These are phyloP conservation scores for Leptinotarsa juncta DNA, from an alignment of 2,888 invertebrate genomes.

Conservation along the genomic window DNA sequence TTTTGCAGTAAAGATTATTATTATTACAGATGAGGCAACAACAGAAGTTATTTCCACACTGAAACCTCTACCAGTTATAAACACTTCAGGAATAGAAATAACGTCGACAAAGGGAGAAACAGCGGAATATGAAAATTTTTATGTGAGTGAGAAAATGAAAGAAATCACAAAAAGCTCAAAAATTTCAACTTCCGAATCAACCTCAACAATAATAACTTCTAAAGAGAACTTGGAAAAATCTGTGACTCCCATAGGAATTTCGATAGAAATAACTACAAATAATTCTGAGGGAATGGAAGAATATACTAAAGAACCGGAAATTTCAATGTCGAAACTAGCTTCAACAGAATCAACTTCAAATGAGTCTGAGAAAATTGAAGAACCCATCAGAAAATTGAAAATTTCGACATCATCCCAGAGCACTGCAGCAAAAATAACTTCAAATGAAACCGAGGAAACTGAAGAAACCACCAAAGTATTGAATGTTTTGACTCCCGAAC, in stretches of 20 bases:
- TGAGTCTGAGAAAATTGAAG: not conserved
- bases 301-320: constrained; percentile 1
- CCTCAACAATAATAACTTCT: no score
- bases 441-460: not conserved
- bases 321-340: not conserved
- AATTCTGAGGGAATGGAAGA: not conserved
- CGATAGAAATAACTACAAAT: no score
- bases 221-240: no score
- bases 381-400: not conserved
- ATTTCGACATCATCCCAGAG: not conserved
- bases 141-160: constrained; percentile 7
- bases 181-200: no score
- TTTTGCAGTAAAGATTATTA: no score
- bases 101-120: not conserved
- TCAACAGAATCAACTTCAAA: not conserved
- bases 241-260: no score
- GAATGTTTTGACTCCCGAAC: no score
- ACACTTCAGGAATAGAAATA: not conserved
- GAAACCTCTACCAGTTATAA: not conserved
- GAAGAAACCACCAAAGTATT: no score
- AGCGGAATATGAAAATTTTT: not conserved
- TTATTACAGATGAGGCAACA: no score
- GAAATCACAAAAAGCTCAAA: no score
- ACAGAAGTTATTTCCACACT: not conserved
- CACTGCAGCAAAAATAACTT: not conserved